Conservation (phyloP, 2,797 vertebrate genomes). For the Clarias laeviceps region DNA sequence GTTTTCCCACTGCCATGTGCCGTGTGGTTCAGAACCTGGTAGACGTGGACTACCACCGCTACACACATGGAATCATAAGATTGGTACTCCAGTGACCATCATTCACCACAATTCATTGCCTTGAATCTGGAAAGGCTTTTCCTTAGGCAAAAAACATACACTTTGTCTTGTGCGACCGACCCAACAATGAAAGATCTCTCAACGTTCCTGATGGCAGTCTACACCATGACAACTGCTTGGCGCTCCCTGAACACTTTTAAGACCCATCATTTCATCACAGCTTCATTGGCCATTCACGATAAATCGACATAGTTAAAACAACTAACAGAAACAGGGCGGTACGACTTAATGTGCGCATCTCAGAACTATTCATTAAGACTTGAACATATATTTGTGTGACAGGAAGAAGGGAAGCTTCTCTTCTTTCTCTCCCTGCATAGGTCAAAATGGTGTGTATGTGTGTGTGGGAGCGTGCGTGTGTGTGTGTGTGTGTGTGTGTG, state of each 20-base stretch:
- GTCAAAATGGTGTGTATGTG: conserved; percentile 50
- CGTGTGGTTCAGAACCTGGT: conserved; percentile 17
- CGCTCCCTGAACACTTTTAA: not conserved
- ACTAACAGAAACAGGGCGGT: conserved; percentile 56
- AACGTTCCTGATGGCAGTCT: conserved; percentile 7
- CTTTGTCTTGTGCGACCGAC: conserved; percentile 5
- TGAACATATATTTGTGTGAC: conserved; percentile 53
- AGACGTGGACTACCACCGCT: not conserved
- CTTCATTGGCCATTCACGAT: conserved; percentile 58
- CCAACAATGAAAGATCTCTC: not conserved
- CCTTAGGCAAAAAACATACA: conserved; percentile 50
- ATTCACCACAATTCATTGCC: conserved; percentile 58
- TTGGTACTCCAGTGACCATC: conserved; percentile 70
- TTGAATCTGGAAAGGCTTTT: conserved; percentile 62
- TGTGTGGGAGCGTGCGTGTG: conserved; percentile 4
- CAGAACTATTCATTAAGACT: conserved; percentile 40
- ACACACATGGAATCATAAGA: not conserved
- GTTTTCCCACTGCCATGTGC: conserved; percentile 9
- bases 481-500: conserved; percentile 1
- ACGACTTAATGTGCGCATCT: conserved; percentile 59
- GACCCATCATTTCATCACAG: not conserved
- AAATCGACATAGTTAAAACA: conserved; percentile 52
- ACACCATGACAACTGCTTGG: not conserved
- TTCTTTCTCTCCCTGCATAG: conserved; percentile 56
- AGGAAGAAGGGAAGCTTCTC: conserved; percentile 50